These are phyloP conservation scores for Capromys pilorides DNA, from an alignment of 2,797 vertebrate species.

Conservation along the genomic window DNA sequence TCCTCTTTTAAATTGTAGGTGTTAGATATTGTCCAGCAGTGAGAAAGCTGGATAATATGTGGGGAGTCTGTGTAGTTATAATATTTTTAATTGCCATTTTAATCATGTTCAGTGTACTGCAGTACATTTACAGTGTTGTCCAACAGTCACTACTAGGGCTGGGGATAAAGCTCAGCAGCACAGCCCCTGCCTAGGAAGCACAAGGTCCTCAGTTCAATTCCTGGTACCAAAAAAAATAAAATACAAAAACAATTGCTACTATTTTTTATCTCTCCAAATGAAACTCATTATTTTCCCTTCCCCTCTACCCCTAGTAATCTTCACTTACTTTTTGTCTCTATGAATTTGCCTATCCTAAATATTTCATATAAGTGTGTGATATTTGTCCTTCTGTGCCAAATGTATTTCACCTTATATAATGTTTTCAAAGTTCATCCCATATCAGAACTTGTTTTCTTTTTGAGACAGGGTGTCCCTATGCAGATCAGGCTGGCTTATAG, in stretches of 20 bases:
- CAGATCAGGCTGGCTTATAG: too few species aligned
- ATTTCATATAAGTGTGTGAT: too few species aligned
- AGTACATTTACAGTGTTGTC: not conserved
- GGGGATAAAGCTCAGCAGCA: too few species aligned
- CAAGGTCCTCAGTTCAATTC: too few species aligned
- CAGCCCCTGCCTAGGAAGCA: too few species aligned
- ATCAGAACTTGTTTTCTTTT: too few species aligned
- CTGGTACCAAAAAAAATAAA: too few species aligned
- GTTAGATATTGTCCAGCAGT: not conserved
- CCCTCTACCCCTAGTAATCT: not conserved
- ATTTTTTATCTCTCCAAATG: not conserved
- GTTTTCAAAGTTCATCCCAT: too few species aligned
- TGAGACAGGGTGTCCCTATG: too few species aligned
- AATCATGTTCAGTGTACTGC: not conserved
- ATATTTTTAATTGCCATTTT: not conserved
- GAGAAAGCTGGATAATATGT: not conserved
- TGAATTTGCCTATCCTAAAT: not conserved
- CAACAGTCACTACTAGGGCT: too few species aligned
- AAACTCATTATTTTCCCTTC: not conserved
- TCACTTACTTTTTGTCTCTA: not conserved
- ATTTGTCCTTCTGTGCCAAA: too few species aligned
- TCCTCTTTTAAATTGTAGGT: too few species aligned
- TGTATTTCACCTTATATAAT: not conserved
- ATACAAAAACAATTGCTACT: not conserved
- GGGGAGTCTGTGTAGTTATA: not conserved